Conservation (phyloP, 2,888 invertebrate species). For the Pristionchus fissidentatus region DNA sequence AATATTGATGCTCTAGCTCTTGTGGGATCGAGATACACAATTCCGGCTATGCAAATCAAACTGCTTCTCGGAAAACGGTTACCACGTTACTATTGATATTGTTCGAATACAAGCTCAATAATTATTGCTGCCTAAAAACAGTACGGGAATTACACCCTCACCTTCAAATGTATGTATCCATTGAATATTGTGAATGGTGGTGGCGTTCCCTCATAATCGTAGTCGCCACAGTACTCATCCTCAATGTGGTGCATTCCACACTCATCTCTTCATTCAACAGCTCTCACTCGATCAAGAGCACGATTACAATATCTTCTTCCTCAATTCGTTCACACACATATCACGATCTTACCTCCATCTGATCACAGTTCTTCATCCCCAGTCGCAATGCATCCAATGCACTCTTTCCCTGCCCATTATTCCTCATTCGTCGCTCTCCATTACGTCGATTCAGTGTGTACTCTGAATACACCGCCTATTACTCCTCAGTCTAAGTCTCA, state of each 20-base stretch:
- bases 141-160: not conserved
- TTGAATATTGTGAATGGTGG: constrained; percentile 36
- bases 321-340: too few species aligned
- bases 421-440: not conserved
- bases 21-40: too few species aligned
- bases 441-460: constrained; percentile 32
- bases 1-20: too few species aligned
- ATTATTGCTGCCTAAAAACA: not conserved
- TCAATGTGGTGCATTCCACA: not conserved
- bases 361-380: not conserved
- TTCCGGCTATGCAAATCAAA: too few species aligned
- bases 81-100: too few species aligned
- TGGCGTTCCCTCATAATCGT: constrained; percentile 9
- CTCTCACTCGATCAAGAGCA: too few species aligned
- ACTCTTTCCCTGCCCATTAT: not conserved
- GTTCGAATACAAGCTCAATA: too few species aligned
- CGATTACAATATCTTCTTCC: too few species aligned
- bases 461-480: not conserved
- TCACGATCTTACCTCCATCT: not conserved
- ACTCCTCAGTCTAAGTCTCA: not conserved
- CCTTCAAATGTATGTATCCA: constrained; percentile 36
- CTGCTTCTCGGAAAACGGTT: too few species aligned
- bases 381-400: not conserved
- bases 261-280: too few species aligned
- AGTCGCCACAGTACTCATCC: constrained; percentile 16